Evolutionary conservation across 2,113 vertebrate species (phyloP), one percentile per base, ranked within the genome.

Genomic region (Callipepla californica): DNA sequence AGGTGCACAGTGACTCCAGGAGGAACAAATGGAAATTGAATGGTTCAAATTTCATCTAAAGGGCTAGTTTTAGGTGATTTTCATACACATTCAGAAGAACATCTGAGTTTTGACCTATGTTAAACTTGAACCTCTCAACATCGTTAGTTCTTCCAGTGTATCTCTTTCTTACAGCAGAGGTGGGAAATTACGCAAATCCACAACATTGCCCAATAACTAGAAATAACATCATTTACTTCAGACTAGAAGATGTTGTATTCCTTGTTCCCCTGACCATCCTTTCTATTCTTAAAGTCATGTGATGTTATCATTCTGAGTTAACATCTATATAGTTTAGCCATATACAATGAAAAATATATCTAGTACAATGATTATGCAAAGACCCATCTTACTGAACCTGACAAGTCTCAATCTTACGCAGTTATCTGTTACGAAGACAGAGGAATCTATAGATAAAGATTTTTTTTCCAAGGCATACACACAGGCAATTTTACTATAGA

Each of bases 401-500:
- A 51, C 55, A 73, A 65, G 50, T 53, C 38, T 86, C 84, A 75
- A 16, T 75, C 65, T 75, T 77, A 51, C 50, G 28, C 61, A 93
- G 72, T 89, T 92, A 86, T 79, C 77, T 90, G 38, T 91, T 92
- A 87, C 48, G 74, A 94, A 83, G 53, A 86, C 26, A 92, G 34
- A 94, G 25, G 50, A 36, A 92, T 80, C 65, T 94, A 85, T 69
- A 91, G 53, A 80, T 25, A 80, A 21, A n/a, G 44, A 83, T 50
- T 11, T 36, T 34, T 34, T 40, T 7, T 5, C 74, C 81, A 20
- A 30, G 79, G 58, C 86, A 93, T 91, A 55, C 86, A 95, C 69
- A 87, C 83, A 96, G 79, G 2, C 75, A 89, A 77, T 96, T 96
- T 94, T 89, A 85, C 73, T 74, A 63, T 84, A 86, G 85, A 94